Evolutionary conservation across 1,140 invertebrate species (phyloP).

Genomic region (Drosophila santomea): DNA sequence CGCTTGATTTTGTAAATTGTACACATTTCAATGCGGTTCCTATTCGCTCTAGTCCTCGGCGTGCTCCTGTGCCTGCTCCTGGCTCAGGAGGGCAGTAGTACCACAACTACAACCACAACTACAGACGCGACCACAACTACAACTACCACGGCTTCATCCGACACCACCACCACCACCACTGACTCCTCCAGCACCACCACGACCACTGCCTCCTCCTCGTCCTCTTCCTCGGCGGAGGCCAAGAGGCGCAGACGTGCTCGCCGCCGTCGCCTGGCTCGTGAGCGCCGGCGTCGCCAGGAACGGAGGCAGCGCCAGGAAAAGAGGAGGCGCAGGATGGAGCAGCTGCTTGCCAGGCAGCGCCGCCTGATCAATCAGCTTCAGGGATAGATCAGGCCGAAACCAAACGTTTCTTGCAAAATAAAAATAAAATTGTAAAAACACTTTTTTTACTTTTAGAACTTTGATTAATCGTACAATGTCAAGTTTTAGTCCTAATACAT

Average conservation of each 20-base stretch:
- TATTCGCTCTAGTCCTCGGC: slow-evolving; percentile 15
- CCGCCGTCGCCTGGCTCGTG: slow-evolving; percentile 8
- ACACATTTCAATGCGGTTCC: slow-evolving; percentile 33
- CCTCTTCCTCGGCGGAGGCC: slow-evolving; percentile 15
- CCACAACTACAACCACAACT: neutral
- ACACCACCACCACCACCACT: slow-evolving; percentile 10
- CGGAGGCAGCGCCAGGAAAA: slow-evolving; percentile 16
- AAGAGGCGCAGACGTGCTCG: neutral
- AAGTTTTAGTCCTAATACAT: too few species aligned
- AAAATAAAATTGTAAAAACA: too few species aligned
- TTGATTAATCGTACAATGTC: too few species aligned
- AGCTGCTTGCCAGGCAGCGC: slow-evolving; percentile 15
- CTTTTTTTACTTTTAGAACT: too few species aligned
- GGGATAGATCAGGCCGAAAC: neutral
- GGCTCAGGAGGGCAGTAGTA: slow-evolving; percentile 4
- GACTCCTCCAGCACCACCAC: slow-evolving; percentile 3
- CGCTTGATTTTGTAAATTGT: neutral
- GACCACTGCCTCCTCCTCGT: neutral
- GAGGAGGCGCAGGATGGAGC: slow-evolving; percentile 21
- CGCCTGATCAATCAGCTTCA: slow-evolving; percentile 19
- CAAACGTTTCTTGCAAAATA: too few species aligned
- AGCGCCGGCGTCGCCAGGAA: neutral
- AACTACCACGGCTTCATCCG: neutral
- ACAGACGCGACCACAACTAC: neutral
- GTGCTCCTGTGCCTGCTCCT: slow-evolving; percentile 21